phyloP scores from a whole-genome alignment of 1,140 invertebrate genomes.

The Acromyrmex heyeri region DNA sequence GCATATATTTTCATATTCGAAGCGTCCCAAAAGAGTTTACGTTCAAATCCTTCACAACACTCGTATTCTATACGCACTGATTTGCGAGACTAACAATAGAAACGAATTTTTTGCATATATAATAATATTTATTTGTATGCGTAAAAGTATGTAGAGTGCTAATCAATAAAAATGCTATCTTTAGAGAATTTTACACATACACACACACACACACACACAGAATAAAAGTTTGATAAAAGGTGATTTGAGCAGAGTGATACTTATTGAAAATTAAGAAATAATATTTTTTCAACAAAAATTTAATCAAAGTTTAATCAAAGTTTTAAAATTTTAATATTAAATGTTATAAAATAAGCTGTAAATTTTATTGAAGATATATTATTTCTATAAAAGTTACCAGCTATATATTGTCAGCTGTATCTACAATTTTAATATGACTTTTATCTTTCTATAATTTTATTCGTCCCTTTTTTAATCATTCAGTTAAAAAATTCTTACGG shows the following conservation, averaged over 20 bases:
- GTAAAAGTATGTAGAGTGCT: not conserved
- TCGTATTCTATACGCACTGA: constrained; percentile 69
- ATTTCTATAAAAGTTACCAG: not conserved
- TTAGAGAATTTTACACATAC: not conserved
- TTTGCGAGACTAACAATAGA: constrained; percentile 56
- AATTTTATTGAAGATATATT: not conserved
- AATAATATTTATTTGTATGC: not conserved
- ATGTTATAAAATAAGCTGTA: not conserved
- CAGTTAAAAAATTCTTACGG: not conserved
- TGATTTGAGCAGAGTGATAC: not conserved
- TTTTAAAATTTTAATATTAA: constrained; percentile 15
- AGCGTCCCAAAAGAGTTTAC: too few relatives aligned
- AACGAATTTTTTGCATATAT: not conserved
- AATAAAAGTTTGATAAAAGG: not conserved
- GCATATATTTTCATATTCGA: too few relatives aligned
- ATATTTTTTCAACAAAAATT: not conserved
- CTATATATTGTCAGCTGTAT: too few relatives aligned
- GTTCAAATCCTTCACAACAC: constrained; percentile 88
- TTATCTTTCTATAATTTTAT: not conserved
- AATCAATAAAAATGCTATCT: not conserved
- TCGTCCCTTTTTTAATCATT: not conserved
- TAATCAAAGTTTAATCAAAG: not conserved
- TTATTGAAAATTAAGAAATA: not conserved
- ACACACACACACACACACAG: not conserved
- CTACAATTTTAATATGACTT: not conserved